Evolutionary conservation across 2,113 vertebrate genomes (phyloP).

Genomic region (Cynoglossus semilaevis): DNA sequence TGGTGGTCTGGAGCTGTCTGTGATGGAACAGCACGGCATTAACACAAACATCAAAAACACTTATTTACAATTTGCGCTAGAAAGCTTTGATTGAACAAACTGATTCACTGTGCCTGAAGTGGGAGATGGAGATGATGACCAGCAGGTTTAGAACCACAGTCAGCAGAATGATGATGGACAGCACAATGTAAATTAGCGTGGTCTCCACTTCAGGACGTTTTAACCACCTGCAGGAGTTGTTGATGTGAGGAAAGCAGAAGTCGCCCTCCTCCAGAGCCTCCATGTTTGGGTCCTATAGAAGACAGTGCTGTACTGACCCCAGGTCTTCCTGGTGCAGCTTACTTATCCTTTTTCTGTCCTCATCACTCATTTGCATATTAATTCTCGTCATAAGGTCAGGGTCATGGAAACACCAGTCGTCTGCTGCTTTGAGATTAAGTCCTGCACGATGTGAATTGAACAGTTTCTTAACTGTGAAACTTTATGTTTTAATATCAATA

Average conservation of each 20-base stretch:
- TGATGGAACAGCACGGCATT: neutral
- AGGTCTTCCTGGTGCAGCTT: neutral
- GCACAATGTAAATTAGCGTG: neutral
- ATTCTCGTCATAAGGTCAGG: neutral
- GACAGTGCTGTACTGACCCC: neutral
- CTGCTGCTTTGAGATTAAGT: neutral
- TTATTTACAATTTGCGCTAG: no score
- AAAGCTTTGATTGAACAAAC: no score
- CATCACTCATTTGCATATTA: neutral
- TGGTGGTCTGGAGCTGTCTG: slow-evolving; percentile 18
- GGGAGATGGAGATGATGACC: slow-evolving; percentile 44
- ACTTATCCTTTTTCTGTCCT: neutral
- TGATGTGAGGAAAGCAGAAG: slow-evolving; percentile 26
- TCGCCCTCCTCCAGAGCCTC: neutral
- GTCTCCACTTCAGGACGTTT: neutral
- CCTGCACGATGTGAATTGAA: no score
- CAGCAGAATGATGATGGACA: slow-evolving; percentile 21
- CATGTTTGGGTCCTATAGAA: slow-evolving; percentile 1
- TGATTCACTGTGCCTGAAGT: slow-evolving; percentile 13
- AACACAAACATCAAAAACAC: no score
- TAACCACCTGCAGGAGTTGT: slow-evolving; percentile 30
- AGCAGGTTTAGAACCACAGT: slow-evolving; percentile 32
- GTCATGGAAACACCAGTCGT: neutral
- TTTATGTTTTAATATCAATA: no score
- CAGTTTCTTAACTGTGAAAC: no score